Conservation (phyloP, 2,797 vertebrate species). For the Sphenodon punctatus region DNA sequence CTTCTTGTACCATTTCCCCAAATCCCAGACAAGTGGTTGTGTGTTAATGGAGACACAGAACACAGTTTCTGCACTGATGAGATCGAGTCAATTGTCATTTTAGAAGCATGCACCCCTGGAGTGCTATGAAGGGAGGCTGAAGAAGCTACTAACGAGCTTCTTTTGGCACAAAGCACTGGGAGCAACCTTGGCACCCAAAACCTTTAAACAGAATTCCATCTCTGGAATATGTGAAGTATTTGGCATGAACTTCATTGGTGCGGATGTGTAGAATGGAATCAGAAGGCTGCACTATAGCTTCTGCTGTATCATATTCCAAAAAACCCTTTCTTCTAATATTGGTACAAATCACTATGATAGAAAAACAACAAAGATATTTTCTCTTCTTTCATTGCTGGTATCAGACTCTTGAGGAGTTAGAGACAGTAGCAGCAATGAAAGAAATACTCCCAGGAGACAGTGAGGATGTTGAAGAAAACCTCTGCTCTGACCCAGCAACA, state of each 20-base stretch:
- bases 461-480: not conserved
- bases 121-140: not conserved
- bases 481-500: not conserved
- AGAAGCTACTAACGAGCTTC: not conserved
- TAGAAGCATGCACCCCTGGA: not conserved
- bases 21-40: too few relatives aligned
- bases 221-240: too few relatives aligned
- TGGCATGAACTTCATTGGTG: not conserved
- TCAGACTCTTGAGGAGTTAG: not conserved
- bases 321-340: not conserved
- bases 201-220: too few relatives aligned
- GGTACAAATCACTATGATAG: not conserved
- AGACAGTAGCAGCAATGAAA: not conserved
- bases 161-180: too few relatives aligned
- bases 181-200: too few relatives aligned
- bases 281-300: not conserved
- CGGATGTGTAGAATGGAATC: not conserved
- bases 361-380: not conserved
- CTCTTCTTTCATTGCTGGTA: not conserved
- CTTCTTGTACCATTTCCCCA: too few relatives aligned
- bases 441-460: not conserved
- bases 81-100: not conserved
- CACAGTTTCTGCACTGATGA: too few relatives aligned
- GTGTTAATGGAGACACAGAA: too few relatives aligned
- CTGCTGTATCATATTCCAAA: not conserved